These are phyloP conservation scores for Mythimna ferrago DNA, from an alignment of 2,888 invertebrate genomes.

Conservation along the genomic window DNA sequence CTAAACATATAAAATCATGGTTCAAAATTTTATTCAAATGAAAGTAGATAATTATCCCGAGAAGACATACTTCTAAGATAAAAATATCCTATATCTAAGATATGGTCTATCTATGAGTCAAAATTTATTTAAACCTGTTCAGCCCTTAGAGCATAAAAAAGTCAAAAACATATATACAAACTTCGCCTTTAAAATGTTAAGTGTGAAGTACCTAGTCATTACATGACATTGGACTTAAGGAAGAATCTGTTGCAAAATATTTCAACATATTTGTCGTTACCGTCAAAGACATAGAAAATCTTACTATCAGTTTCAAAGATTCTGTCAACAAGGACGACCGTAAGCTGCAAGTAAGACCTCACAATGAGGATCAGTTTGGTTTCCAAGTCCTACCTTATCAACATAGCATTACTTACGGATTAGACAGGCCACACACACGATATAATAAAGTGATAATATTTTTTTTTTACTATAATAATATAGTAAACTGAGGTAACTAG, in stretches of 20 bases:
- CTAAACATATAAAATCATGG: not conserved
- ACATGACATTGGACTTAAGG: not conserved
- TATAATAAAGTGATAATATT: slow-evolving; percentile 69
- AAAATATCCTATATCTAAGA: too few species aligned
- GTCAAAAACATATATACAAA: too few species aligned
- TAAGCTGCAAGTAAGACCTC: slow-evolving; percentile 47
- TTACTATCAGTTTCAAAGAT: not conserved
- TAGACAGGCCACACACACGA: slow-evolving; percentile 76
- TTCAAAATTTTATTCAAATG: not conserved
- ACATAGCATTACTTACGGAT: slow-evolving; percentile 67
- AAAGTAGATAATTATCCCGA: too few species aligned
- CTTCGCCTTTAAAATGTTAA: too few species aligned
- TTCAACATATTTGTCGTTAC: not conserved
- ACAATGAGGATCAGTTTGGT: slow-evolving; percentile 47
- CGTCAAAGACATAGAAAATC: not conserved
- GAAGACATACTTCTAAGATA: too few species aligned
- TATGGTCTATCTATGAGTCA: too few species aligned
- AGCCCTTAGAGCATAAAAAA: too few species aligned
- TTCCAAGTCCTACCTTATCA: slow-evolving; percentile 58
- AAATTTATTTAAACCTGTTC: too few species aligned
- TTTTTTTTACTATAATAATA: slow-evolving; percentile 55
- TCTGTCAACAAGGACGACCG: slow-evolving; percentile 2
- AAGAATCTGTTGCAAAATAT: not conserved
- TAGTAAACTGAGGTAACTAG: slow-evolving; percentile 1
- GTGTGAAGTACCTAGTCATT: not conserved